phyloP scores from a whole-genome alignment of 2,888 invertebrate species.

The Ochlodes sylvanus region DNA sequence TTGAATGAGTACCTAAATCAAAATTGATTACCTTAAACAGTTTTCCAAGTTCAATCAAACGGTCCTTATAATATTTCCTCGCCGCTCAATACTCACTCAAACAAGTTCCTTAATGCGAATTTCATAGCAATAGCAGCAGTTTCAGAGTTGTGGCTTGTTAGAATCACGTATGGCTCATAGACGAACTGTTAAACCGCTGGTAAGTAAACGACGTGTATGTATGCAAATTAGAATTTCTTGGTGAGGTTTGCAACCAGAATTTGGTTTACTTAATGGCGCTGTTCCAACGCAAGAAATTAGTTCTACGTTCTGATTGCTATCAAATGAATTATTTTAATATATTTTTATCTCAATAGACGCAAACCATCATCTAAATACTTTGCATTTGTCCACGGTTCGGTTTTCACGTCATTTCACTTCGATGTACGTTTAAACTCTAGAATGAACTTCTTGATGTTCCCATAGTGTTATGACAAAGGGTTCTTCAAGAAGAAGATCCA shows the following conservation, averaged over 20 bases:
- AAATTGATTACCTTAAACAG: conserved; percentile 5
- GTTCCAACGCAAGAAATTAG: not conserved
- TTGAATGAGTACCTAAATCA: conserved; percentile 8
- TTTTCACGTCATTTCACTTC: not conserved
- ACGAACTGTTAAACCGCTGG: conserved; percentile 12
- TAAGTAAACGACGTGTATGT: conserved; percentile 3
- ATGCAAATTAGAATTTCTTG: conserved; percentile 15
- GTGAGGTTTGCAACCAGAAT: conserved; percentile 10
- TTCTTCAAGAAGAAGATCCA: too few species aligned
- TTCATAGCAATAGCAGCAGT: conserved; percentile 5
- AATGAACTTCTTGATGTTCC: too few species aligned
- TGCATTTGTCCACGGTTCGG: not conserved
- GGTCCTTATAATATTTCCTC: conserved; percentile 3
- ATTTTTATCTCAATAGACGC: too few species aligned
- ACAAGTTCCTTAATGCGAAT: conserved; percentile 11
- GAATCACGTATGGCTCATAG: conserved; percentile 17
- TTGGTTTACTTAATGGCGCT: not conserved
- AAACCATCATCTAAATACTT: too few species aligned
- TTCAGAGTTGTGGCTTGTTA: conserved; percentile 10
- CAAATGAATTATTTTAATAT: too few species aligned
- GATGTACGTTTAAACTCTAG: too few species aligned
- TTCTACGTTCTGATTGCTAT: not conserved
- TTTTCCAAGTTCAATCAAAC: conserved; percentile 2
- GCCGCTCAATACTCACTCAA: conserved; percentile 1
- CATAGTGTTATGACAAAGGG: too few species aligned